Evolutionary conservation across 2,797 vertebrate genomes (phyloP).

Genomic region (Parambassis ranga): DNA sequence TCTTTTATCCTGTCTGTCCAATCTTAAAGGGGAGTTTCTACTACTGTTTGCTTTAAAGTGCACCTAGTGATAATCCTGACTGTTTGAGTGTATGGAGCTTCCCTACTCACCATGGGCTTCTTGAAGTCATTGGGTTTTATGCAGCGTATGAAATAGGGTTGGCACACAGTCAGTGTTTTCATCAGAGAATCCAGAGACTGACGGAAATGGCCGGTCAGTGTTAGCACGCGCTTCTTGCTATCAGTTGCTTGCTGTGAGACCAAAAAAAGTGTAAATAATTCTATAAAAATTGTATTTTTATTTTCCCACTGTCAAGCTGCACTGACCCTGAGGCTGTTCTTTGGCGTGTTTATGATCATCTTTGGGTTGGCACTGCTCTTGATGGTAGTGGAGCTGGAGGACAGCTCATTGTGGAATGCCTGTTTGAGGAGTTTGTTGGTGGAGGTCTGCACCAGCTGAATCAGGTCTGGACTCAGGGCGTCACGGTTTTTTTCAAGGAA

Average conservation of each 20-base stretch:
- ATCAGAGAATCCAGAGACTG: constrained; percentile 95
- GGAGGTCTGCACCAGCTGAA: constrained; percentile 87
- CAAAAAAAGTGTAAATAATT: constrained; percentile 3
- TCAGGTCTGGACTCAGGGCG: constrained; percentile 85
- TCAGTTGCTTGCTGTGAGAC: constrained; percentile 78
- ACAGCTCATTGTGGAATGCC: constrained; percentile 78
- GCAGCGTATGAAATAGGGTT: constrained; percentile 96
- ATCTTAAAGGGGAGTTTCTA: no score
- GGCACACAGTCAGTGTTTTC: constrained; percentile 89
- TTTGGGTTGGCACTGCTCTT: constrained; percentile 60
- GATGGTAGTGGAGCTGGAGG: neutral
- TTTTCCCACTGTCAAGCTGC: neutral
- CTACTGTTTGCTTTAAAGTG: no score
- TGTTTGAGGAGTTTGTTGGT: constrained; percentile 88
- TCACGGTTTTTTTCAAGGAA: constrained; percentile 98
- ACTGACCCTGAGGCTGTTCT: constrained; percentile 66
- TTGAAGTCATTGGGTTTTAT: constrained; percentile 97
- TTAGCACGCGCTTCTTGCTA: constrained; percentile 80
- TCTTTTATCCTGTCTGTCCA: no score
- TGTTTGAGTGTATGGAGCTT: neutral
- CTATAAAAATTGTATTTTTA: no score
- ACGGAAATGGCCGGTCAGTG: constrained; percentile 91
- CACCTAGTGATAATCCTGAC: no score
- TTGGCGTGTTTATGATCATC: constrained; percentile 70
- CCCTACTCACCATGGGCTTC: constrained; percentile 89